Base-by-base conservation (phyloP, 37 sponge, comb jelly and placozoan species). In the Axinella damicornis region DNA sequence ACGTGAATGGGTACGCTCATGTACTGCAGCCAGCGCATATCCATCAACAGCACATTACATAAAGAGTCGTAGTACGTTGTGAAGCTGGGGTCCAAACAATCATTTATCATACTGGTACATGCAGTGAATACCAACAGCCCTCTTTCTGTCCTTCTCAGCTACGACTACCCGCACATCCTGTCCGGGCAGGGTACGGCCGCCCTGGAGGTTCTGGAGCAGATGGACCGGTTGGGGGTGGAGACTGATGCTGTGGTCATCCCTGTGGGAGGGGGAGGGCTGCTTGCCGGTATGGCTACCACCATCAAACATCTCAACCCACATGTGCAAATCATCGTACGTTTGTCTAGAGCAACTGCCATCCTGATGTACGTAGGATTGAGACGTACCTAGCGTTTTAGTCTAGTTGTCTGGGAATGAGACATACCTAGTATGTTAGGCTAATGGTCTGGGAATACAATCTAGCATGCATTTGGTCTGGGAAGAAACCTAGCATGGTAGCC, bases 1-100 rank as follows among this genome's bases (percentile, higher is more conserved):
- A 96, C 63, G 78, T 96, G 31, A 92, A 96, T 78, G 96, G 96
- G 89, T 95, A 75, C 37, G 90, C n/a, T n/a, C n/a, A n/a, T n/a
- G n/a, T n/a, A n/a, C n/a, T n/a, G n/a, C n/a, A n/a, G n/a, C n/a
- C n/a, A n/a, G n/a, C n/a, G n/a, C n/a, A n/a, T n/a, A n/a, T n/a
- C n/a, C n/a, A n/a, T n/a, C n/a, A n/a, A n/a, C n/a, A n/a, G n/a
- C n/a, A n/a, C n/a, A n/a, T n/a, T n/a, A n/a, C n/a, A n/a, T n/a
- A n/a, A n/a, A n/a, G n/a, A n/a, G n/a, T n/a, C n/a, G n/a, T n/a
- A n/a, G n/a, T n/a, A n/a, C n/a, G n/a, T n/a, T n/a, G n/a, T n/a
- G n/a, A n/a, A n/a, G n/a, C n/a, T n/a, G n/a, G n/a, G n/a, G n/a
- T n/a, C n/a, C n/a, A n/a, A n/a, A n/a, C n/a, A n/a, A n/a, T n/a